Evolutionary conservation across 2,888 invertebrate species (phyloP), one percentile per base, ranked within the genome.

Genomic region (Rhodophaea formosa): DNA sequence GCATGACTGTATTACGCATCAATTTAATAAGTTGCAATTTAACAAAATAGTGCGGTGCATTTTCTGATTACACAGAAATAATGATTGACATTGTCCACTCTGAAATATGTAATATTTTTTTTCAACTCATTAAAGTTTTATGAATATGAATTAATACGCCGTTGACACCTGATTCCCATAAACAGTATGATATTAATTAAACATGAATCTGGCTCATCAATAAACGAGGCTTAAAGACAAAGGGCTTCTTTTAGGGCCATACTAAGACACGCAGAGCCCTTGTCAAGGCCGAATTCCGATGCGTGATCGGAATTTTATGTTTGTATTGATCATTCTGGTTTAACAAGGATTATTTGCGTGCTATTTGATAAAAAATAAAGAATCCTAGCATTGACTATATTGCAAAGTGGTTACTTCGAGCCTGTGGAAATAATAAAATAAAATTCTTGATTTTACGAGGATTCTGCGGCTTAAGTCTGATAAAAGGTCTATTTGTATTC

Each of bases 201-300:
- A 32, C 45, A 55, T 35, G 45, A 30, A 55, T 45, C 10, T 7
- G 45, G 16, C 44, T 44, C 12, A 53, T 53, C 30, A 30, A 30
- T 43, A 43, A 35, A 32, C 6, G 32, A 45, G 17, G n/a, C 35
- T 45, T 16, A 59, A 69, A 77, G 67, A 75, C 72, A 77, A 76
- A 76, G 75, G 69, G 67, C 67, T 66, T 64, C 64, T 62, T 68
- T 70, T 74, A 74, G 73, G 75, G 71, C 70, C 70, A 43, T 29
- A 17, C 52, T 63, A 58, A 58, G 63, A 59, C 51, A 59, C 59
- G 59, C 47, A 49, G 61, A 66, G 63, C 77, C 79, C 77, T 79
- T 62, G 55, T 64, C 79, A 83, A 83, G 84, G 84, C 69, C 76
- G 63, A 66, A 64, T 71, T 64, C 66, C 64, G 59, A 61, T 65